Evolutionary conservation across 2,888 invertebrate genomes (phyloP), one percentile per base, ranked within the genome.

Genomic region (Argyresthia goedartella): DNA sequence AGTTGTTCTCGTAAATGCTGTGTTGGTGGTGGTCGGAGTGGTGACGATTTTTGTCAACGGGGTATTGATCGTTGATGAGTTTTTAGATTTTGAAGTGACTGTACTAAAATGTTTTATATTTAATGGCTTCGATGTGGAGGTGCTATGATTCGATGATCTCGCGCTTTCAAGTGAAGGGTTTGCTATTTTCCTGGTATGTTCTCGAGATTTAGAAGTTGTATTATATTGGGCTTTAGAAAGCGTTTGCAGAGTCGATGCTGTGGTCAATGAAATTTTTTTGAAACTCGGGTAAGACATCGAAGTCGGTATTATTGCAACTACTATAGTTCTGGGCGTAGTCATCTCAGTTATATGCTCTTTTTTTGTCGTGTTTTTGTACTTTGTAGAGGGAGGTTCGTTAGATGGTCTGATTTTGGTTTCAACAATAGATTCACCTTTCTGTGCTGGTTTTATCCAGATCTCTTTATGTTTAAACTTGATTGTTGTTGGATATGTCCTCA

Each of bases 241-340:
- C 36, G 69, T 58, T 14, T 48, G 33, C 42, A 67, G 52, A 51
- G 70, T 69, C 1, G 76, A 71, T 13, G 77, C 64, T 53, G 85
- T 78, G 1, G 78, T 79, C 48, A 86, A 63, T 44, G 80, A 72
- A 55, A 86, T 75, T 60, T 81, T 84, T 72, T 80, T 86, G 55
- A 77, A 86, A 7, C 79, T 77, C 7, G 76, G 69, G 57, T 86
- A 84, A 1, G 85, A 81, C 42, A 84, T 75, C 33, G 86, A 85
- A 45, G 86, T 85, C 14, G 86, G 86, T 67, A 86, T 86, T 55
- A 86, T 86, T 8, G 86, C 85, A 9, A 86, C 86, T 50, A 86
- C 79, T 43, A 86, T 86, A 8, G 86, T 86, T 57, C 77, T 81
- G 46, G 81, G 84, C 47, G 86, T 85, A 7, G 86, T 85, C 45